Base-by-base conservation (phyloP, 2,888 invertebrate species). In the Eupithecia dodoneata region DNA sequence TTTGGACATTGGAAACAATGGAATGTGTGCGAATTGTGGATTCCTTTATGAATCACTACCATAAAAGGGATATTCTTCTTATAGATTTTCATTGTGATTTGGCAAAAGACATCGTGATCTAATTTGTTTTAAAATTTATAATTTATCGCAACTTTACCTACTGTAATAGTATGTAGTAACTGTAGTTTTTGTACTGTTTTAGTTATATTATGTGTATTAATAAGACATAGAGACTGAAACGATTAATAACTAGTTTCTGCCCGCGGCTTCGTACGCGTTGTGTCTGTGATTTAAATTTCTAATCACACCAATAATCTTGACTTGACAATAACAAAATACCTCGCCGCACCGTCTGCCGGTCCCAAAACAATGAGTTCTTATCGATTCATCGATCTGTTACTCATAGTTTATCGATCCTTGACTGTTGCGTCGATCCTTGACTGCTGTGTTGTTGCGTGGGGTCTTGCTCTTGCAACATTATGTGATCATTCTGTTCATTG, bases 321-420 rank as follows among this genome's bases (percentile, higher is more conserved):
- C 63, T n/a, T n/a, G n/a, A 30, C 30, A 49, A 59, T 72, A 69
- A 69, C 76, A 74, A 73, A 73, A 73, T 72, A 72, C 59, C 73
- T 49, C 72, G 75, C 12, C 73, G 49, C 12, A 49, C 71, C 44
- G 76, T 78, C 78, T 78, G 69, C 69, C 13, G 49, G 44, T 45
- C 59, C 67, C 76, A 65, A 63, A 76, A 78, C 78, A 78, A 67
- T 72, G 69, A 67, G 52, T 73, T 71, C 75, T 49, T 73, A 67
- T 78, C 77, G 12, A 4, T 63, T 10, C 72, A 63, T 72, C 70
- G 71, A 81, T 78, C 75, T 55, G 74, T 82, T 80, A 81, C 73
- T 80, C 82, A 82, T 77, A 69, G 76, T 63, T 63, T 63, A 63
- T 63, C 63, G 63, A 45, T n/a, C n/a, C 42, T 44, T 44, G 15